Base-by-base conservation (phyloP, 1,140 invertebrate species). In the Copidosoma floridanum region DNA sequence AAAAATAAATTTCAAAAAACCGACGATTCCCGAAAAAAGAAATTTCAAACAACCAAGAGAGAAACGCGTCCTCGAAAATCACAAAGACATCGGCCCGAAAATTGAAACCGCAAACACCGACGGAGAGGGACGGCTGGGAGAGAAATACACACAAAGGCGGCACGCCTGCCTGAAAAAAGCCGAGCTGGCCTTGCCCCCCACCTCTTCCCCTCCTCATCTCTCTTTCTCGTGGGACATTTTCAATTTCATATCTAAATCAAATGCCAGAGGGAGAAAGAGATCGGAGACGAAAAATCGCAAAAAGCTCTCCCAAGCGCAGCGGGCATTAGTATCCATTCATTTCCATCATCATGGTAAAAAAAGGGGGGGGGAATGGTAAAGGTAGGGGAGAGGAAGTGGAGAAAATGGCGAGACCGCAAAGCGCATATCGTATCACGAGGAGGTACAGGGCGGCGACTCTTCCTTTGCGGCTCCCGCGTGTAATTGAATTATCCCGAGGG, bases 401-500 rank as follows among this genome's bases (percentile, higher is more conserved):
- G 26, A 55, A 55, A 55, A 44, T 55, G 52, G 40, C 40, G 40
- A 55, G 52, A 44, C 52, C 52, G 40, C 52, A 44, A 55, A 55
- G 44, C 32, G 40, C 52, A 44, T 44, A n/a, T n/a, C n/a, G n/a
- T n/a, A n/a, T n/a, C n/a, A n/a, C n/a, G n/a, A n/a, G n/a, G n/a
- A n/a, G n/a, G n/a, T n/a, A n/a, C n/a, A n/a, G n/a, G n/a, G n/a
- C n/a, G n/a, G n/a, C n/a, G n/a, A n/a, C n/a, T n/a, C n/a, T n/a
- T n/a, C n/a, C n/a, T n/a, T n/a, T n/a, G n/a, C 40, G 32, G 52
- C 35, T 38, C 16, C 43, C 38, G 43, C 40, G 26, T 26, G 40
- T 55, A 55, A 55, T 55, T 55, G 52, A 55, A 55, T 55, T 43
- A 43, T 43, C 52, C 26, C 50, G 50, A 52, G 50, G n/a, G n/a